Percentiles rank a stretch among this genome's conserved stretches.
Conservation (phyloP, 1,140 invertebrate species). For the Trichonephila inaurata region DNA sequence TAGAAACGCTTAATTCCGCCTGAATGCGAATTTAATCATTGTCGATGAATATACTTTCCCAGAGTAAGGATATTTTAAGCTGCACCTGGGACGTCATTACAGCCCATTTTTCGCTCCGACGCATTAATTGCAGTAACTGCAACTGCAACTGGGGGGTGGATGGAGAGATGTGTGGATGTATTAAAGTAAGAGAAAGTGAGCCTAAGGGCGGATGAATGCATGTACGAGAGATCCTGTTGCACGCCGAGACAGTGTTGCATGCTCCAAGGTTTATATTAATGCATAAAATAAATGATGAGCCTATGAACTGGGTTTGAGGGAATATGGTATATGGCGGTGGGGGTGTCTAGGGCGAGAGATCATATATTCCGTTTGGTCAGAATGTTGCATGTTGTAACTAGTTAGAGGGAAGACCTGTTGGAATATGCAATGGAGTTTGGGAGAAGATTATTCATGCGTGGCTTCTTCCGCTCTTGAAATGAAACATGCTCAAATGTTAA, state of each 20-base stretch:
- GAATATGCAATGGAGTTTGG: background rate
- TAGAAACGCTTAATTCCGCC: conserved; percentile 59
- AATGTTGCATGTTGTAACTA: conserved; percentile 1
- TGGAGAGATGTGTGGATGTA: background rate
- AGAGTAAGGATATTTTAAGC: conserved; percentile 47
- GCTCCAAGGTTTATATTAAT: conserved; percentile 35
- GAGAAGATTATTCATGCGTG: background rate
- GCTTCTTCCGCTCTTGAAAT: background rate
- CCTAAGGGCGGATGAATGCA: conserved; percentile 5
- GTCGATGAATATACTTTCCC: conserved; percentile 39
- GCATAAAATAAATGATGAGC: conserved; percentile 5
- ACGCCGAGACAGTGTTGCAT: conserved; percentile 42
- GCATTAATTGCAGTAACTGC: conserved; percentile 45
- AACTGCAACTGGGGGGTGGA: background rate
- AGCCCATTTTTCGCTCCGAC: conserved; percentile 60
- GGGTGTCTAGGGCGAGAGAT: background rate
- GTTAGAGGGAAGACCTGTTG: background rate
- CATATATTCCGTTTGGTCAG: background rate
- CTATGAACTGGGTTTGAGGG: conserved; percentile 8
- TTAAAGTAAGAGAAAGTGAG: conserved; percentile 9
- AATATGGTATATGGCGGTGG: background rate
- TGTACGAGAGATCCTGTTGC: conserved; percentile 41
- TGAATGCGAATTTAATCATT: conserved; percentile 67
- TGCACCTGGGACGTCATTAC: conserved; percentile 55
- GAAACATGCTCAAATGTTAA: no score